A percentile compares a stretch with the other conserved stretches of the same genome.
phyloP scores from a whole-genome alignment of 2,797 vertebrate species.

The Atherinosoma microstoma region DNA sequence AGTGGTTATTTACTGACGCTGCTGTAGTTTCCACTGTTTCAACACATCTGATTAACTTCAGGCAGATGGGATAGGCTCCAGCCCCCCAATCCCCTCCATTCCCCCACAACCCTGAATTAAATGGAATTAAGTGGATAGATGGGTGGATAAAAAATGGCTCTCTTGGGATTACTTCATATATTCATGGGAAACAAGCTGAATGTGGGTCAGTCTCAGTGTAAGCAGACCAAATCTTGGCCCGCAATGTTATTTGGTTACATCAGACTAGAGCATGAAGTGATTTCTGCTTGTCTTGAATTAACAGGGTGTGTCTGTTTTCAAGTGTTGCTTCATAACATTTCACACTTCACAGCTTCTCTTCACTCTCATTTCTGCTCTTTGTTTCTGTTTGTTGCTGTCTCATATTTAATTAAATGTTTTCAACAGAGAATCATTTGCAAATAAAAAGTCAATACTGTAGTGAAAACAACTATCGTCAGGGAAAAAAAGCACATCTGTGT shows the following conservation, averaged over 20 bases:
- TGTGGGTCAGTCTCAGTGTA: not conserved
- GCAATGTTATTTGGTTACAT: constrained; percentile 26
- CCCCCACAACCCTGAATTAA: too few species aligned
- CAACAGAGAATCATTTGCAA: not conserved
- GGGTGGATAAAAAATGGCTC: not conserved
- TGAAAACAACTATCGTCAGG: too few species aligned
- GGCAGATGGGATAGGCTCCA: not conserved
- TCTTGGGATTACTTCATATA: not conserved
- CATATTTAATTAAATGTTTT: not conserved
- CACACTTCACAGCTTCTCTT: not conserved
- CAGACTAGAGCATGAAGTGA: not conserved
- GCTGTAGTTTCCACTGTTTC: not conserved
- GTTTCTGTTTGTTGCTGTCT: not conserved
- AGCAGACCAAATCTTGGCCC: not conserved
- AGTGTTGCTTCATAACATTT: not conserved
- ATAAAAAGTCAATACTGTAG: not conserved
- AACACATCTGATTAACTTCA: constrained; percentile 3
- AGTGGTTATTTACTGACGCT: constrained; percentile 5
- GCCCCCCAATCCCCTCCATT: too few species aligned
- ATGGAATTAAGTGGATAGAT: too few species aligned
- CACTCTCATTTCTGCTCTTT: not conserved
- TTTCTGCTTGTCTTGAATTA: not conserved
- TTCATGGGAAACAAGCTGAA: not conserved
- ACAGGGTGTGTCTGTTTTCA: constrained; percentile 9
- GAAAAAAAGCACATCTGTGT: not conserved